Evolutionary conservation across 2,113 vertebrate species (phyloP), one percentile per base, ranked within the genome.

Genomic region (Riparia riparia): DNA sequence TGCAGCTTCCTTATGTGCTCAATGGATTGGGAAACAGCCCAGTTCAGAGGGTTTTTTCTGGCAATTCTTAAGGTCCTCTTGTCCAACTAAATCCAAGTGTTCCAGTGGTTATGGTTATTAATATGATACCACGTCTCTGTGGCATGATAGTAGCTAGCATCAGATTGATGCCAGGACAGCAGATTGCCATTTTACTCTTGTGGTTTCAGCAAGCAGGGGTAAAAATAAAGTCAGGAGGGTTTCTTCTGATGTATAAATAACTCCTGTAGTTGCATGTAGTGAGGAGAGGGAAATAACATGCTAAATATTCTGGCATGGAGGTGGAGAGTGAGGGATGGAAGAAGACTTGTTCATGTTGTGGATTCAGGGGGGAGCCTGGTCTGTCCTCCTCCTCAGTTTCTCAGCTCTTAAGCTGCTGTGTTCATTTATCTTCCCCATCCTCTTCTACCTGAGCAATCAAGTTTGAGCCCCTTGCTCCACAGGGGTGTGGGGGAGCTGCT

Each of bases 171-270:
- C 84, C 39, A 64, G 63, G 69, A 74, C 32, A 66, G 8, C 56
- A 84, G 64, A 19, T 14, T 77, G 47, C 63, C 24, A 19, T 79
- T 89, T 83, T 68, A 86, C 28, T 74, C 42, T 2, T 2, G 4
- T 56, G 37, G 18, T 74, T 89, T 74, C 68, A 73, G 37, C 47
- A 70, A 70, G 24, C 8, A 14, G 37, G 17, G 82, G 26, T 6
- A 4, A 12, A 57, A 76, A 39, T 37, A 20, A 56, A 90, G 10
- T 41, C 10, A 49, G 32, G n/a, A 84, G 51, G 45, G 64, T 89
- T 94, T 95, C 56, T 91, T 69, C 42, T 63, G 80, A 25, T 10
- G 3, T 64, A 47, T 45, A 82, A 89, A 37, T 90, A 89, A 69
- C n/a, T 53, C 14, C 14, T 77, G 41, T 61, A 86, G 74, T 71